Percentiles rank a stretch among this genome's conserved stretches.
Evolutionary conservation across 2,888 invertebrate genomes (phyloP).

Genomic region (Thecophora atra): DNA sequence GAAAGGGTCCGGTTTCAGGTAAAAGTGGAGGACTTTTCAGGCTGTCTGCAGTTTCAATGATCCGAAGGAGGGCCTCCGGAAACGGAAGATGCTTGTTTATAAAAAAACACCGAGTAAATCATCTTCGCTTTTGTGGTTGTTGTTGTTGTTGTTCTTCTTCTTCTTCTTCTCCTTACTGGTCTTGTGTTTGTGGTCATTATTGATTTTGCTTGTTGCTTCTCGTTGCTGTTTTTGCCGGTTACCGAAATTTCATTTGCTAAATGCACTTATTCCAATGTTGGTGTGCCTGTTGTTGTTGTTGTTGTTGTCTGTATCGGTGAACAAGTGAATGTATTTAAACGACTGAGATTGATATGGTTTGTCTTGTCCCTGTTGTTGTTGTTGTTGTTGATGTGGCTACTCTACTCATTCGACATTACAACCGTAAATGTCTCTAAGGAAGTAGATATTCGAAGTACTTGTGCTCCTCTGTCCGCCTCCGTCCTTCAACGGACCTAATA

Average conservation of each 20-base stretch:
- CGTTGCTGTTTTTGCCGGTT: conserved; percentile 17
- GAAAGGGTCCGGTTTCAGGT: too few species aligned
- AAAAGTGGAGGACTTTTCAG: too few species aligned
- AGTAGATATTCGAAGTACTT: background rate
- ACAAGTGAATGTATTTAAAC: background rate
- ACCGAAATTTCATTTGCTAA: conserved; percentile 30
- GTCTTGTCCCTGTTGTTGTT: background rate
- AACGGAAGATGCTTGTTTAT: too few species aligned
- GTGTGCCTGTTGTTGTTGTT: conserved; percentile 14
- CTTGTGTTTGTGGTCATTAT: background rate
- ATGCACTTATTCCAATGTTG: conserved; percentile 20
- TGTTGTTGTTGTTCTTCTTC: background rate
- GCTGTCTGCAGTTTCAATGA: too few species aligned
- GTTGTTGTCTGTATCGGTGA: background rate
- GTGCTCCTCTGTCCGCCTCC: background rate
- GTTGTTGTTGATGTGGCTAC: background rate
- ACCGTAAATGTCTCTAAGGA: background rate
- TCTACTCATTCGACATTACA: background rate
- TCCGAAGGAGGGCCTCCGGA: too few species aligned
- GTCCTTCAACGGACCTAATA: background rate
- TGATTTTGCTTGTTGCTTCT: background rate
- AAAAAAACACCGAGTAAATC: too few species aligned
- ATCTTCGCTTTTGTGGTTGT: background rate
- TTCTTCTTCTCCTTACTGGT: background rate
- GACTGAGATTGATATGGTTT: background rate